Base-by-base conservation (phyloP, 2,888 invertebrate genomes). In the Chironomus tentans region DNA sequence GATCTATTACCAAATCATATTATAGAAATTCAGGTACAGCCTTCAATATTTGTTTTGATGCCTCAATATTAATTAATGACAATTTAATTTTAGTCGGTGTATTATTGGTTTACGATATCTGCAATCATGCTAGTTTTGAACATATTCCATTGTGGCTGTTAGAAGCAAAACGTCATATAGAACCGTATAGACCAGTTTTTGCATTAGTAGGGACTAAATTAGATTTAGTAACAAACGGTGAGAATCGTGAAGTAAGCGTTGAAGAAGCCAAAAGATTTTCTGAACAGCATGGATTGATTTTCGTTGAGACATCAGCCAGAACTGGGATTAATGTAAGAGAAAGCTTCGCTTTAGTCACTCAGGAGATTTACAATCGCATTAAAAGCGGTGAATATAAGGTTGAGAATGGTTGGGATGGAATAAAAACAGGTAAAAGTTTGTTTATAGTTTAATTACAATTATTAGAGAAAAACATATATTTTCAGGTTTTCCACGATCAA, bases 1-100 rank as follows among this genome's bases (percentile, higher is more conserved):
- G 97, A 82, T 98, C 98, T 73, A 98, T 99, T 79, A 98, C 98
- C 50, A 94, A 97, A 82, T 97, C 97, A 0, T 99, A 99, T 85
- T 99, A 98, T 84, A 90, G 98, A 79, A 99, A 99, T 85, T 97
- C 98, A 38, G 38, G 38, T 38, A 38, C 10, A n/a, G 10, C 4
- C 38, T n/a, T n/a, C n/a, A n/a, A n/a, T n/a, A n/a, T 28, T n/a
- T n/a, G n/a, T n/a, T n/a, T n/a, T n/a, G n/a, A n/a, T n/a, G n/a
- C n/a, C n/a, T n/a, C n/a, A n/a, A n/a, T n/a, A n/a, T 28, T 38
- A 4, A 38, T 38, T 38, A 4, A 38, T n/a, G 1, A 38, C 10
- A 38, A 38, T 38, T 38, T 38, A 10, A 7, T 38, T 38, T 38
- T 10, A 4, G 98, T 98, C 70, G 98, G 98, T 77, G 98, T 97